Conservation (phyloP, 2,797 vertebrate species). For the Choloepus didactylus region DNA sequence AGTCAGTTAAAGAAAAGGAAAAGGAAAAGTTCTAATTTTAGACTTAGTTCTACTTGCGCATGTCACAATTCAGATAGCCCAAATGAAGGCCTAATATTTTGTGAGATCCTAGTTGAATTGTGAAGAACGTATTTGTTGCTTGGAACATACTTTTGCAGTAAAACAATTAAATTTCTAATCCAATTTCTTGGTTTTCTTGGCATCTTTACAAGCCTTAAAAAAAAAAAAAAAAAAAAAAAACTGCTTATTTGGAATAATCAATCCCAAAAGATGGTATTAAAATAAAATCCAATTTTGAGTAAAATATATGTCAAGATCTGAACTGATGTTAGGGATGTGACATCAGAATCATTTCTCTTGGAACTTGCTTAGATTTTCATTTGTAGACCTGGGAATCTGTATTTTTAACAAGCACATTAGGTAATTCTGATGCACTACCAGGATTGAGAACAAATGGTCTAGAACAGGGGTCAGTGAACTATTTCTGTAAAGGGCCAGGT, state of each 20-base stretch:
- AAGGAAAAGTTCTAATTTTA: not conserved
- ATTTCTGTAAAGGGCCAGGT: not conserved
- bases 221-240: not conserved
- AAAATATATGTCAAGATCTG: not conserved
- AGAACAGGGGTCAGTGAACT: not conserved
- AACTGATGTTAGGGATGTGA: not conserved
- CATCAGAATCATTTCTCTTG: not conserved
- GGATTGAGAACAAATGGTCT: not conserved
- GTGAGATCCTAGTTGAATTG: not conserved
- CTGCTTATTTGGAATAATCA: not conserved
- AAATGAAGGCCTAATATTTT: not conserved
- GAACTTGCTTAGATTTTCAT: not conserved
- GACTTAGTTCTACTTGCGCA: not conserved
- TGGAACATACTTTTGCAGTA: constrained; percentile 20
- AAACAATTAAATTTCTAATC: constrained; percentile 15
- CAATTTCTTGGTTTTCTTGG: constrained; percentile 24
- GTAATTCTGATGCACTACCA: not conserved
- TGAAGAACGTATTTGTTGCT: not conserved
- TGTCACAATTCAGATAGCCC: not conserved
- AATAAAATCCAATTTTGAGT: constrained; percentile 1
- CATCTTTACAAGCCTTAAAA: constrained; percentile 27
- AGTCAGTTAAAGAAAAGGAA: not conserved
- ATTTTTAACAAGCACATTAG: not conserved
- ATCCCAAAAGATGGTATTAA: not conserved
- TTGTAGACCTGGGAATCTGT: not conserved